phyloP scores from a whole-genome alignment of 2,113 vertebrate genomes.

The Sceloporus undulatus region DNA sequence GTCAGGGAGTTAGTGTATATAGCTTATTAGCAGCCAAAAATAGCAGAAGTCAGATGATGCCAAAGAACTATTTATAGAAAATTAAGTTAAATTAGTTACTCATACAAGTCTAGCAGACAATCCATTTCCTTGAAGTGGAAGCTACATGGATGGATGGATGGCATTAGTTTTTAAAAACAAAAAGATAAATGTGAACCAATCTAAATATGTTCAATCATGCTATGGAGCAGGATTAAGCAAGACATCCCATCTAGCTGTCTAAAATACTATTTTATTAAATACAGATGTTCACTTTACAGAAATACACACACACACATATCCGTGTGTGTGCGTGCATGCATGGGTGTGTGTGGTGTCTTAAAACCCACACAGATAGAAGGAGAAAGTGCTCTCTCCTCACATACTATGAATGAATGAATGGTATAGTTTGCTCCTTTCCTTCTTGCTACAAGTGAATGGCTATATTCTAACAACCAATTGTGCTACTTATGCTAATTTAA shows the following conservation, averaged over 20 bases:
- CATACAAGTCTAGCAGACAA: slow-evolving; percentile 43
- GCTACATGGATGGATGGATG: slow-evolving; percentile 28
- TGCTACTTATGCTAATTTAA: too few relatives aligned
- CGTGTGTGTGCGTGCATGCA: too few relatives aligned
- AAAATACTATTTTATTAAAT: slow-evolving; percentile 12
- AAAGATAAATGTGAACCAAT: slow-evolving; percentile 15
- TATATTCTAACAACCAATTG: too few relatives aligned
- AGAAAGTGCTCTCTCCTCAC: too few relatives aligned
- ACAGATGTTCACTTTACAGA: background rate
- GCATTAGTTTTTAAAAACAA: background rate
- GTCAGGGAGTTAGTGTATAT: slow-evolving; percentile 40
- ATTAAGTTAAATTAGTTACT: slow-evolving; percentile 65
- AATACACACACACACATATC: too few relatives aligned
- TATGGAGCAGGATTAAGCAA: slow-evolving; percentile 1
- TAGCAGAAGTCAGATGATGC: slow-evolving; percentile 61
- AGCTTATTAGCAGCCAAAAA: slow-evolving; percentile 62
- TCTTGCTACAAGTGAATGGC: too few relatives aligned
- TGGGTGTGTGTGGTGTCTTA: too few relatives aligned
- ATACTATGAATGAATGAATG: too few relatives aligned
- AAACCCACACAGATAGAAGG: too few relatives aligned
- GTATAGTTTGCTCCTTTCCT: too few relatives aligned
- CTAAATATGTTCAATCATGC: background rate
- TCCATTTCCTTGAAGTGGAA: slow-evolving; percentile 33
- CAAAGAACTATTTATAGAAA: slow-evolving; percentile 64
- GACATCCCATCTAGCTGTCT: background rate